Evolutionary conservation across 2,113 vertebrate genomes (phyloP).

Genomic region (Saccopteryx leptura): DNA sequence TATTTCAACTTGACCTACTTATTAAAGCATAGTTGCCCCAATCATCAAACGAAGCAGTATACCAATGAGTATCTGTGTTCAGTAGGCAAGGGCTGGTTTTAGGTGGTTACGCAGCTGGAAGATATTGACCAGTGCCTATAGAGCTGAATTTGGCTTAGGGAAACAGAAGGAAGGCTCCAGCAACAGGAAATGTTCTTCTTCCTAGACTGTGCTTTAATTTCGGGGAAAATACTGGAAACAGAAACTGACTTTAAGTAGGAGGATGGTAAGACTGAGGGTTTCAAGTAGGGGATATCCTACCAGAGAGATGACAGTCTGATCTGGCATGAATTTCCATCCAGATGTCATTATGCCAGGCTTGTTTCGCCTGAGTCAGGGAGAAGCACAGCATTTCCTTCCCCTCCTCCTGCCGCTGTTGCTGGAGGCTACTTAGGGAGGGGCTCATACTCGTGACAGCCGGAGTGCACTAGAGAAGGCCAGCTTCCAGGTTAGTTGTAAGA

Average conservation of each 20-base stretch:
- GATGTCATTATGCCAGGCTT: background rate
- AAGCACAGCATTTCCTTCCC: background rate
- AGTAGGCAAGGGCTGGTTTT: background rate
- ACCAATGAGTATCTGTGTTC: background rate
- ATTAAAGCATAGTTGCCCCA: background rate
- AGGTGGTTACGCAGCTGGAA: background rate
- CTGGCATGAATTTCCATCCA: background rate
- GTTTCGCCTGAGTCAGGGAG: background rate
- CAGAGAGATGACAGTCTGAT: background rate
- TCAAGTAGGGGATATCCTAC: background rate
- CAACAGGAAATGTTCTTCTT: background rate
- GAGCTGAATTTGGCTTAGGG: background rate
- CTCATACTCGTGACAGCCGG: background rate
- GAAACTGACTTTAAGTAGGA: background rate
- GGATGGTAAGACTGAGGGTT: background rate
- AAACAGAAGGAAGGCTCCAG: background rate
- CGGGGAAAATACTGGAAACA: background rate
- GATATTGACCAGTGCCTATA: background rate
- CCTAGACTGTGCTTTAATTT: background rate
- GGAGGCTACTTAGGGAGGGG: background rate
- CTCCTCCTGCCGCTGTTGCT: background rate
- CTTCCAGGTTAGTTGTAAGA: constrained; percentile 19
- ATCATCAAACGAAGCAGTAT: background rate
- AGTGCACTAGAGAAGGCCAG: constrained; percentile 23
- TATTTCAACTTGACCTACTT: constrained; percentile 21